phyloP scores from a whole-genome alignment of 1,140 invertebrate genomes.

The Chrysomallon squamiferum region DNA sequence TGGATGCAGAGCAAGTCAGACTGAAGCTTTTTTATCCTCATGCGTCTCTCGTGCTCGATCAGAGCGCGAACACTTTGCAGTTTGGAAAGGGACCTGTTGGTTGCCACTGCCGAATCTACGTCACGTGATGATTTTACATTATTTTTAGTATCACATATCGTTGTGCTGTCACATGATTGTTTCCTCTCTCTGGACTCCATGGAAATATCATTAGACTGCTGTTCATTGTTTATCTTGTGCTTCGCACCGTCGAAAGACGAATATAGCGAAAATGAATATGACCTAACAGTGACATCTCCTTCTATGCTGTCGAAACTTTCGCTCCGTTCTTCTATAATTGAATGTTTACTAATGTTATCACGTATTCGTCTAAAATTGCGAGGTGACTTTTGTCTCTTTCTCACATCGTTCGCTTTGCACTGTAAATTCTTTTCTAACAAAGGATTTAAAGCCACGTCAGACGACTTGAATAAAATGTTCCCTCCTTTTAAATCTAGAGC shows the following conservation, averaged over 20 bases:
- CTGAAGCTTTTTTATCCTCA: constrained; percentile 33
- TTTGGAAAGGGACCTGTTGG: constrained; percentile 4
- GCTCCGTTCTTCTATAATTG: neutral
- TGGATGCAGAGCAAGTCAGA: constrained; percentile 34
- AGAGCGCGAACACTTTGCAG: constrained; percentile 13
- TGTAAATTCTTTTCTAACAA: no score
- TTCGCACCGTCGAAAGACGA: neutral
- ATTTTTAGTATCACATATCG: constrained; percentile 1
- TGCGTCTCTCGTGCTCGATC: constrained; percentile 23
- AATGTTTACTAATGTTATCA: neutral
- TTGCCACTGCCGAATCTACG: neutral
- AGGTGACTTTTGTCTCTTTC: no score
- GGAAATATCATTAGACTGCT: no score
- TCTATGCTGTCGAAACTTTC: neutral
- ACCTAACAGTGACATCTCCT: neutral
- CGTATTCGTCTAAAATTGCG: no score
- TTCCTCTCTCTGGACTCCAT: no score
- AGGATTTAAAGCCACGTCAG: neutral
- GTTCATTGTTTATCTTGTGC: no score
- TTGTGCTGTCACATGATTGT: no score
- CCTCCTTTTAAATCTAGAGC: neutral
- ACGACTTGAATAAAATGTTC: neutral
- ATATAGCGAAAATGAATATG: neutral
- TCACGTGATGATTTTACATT: neutral
- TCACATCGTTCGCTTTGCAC: no score